Evolutionary conservation across 2,888 invertebrate species (phyloP), one percentile per base, ranked within the genome.

Genomic region (Congeria kusceri): DNA sequence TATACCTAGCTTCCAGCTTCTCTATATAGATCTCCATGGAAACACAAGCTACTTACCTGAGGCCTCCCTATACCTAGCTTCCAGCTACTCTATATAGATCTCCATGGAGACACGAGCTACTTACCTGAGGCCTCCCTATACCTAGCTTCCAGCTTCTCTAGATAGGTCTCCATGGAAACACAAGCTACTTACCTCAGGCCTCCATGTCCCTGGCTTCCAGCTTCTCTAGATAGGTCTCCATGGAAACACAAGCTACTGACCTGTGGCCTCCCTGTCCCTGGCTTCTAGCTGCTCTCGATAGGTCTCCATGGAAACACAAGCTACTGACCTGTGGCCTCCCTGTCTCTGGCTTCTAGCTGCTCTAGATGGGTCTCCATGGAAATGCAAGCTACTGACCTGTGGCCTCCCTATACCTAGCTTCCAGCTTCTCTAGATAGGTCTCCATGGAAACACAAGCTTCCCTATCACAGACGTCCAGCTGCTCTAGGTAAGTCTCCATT

Each of bases 341-440:
- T 5, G 77, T 70, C n/a, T n/a, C 91, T 93, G 18, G 91, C 90
- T 84, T 94, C 94, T 29, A 94, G 92, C 86, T 94, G 94, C 84
- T 94, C 94, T 61, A 94, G 87, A 77, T 92, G 93, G 9, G 88
- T 88, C 77, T 94, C 94, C 32, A 93, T 88, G 5, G 93, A 90
- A 59, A 91, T 89, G 68, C 87, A 81, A 4, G 86, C 79, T 62
- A n/a, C n/a, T n/a, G n/a, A n/a, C 91, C 90, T 4, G 77, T 69
- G 5, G 88, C 89, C 0, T 95, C 95, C 77, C 95, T 96, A 88
- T 96, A 95, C 44, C 97, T 93, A 83, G 94, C 95, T 88, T 97
- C 97, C 47, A 98, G 91, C 92, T 98, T 98, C 86, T 96, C 96
- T n/a, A 81, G 96, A 95, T 92, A 96, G 98, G 88, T 97, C 96